Percentiles rank a stretch among this genome's conserved stretches.
These are phyloP conservation scores for Drosophila jambulina DNA, from an alignment of 1,140 invertebrate species.

Conservation along the genomic window DNA sequence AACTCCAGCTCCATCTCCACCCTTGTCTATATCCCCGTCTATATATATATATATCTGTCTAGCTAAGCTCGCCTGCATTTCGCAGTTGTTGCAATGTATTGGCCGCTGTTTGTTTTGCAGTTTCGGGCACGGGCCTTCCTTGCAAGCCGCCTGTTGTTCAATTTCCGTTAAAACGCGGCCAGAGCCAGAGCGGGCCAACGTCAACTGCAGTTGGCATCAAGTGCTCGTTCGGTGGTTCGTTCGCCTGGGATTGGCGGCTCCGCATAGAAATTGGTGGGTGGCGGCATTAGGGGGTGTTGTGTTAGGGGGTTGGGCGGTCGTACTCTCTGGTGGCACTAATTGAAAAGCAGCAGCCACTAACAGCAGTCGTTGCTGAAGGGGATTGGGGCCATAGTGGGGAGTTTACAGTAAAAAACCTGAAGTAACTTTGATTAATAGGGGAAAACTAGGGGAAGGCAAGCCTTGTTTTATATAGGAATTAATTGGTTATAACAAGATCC, in stretches of 20 bases:
- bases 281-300: constrained; percentile 1
- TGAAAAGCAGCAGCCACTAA: constrained; percentile 76
- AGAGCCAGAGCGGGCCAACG: constrained; percentile 39
- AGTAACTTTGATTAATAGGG: constrained; percentile 21
- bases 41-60: constrained; percentile 18
- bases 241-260: constrained; percentile 41
- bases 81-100: constrained; percentile 61
- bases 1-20: neutral
- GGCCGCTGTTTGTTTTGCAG: constrained; percentile 54
- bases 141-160: constrained; percentile 76
- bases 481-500: neutral
- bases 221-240: constrained; percentile 53
- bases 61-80: constrained; percentile 65
- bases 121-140: constrained; percentile 58
- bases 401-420: constrained; percentile 43
- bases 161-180: constrained; percentile 74
- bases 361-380: constrained; percentile 31
- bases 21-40: neutral
- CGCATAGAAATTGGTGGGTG: constrained; percentile 40
- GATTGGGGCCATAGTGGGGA: neutral
- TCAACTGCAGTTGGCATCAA: constrained; percentile 77
- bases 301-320: constrained; percentile 4
- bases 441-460: neutral
- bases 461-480: accelerated
- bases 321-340: constrained; percentile 70